Conservation (phyloP, 2,113 vertebrate genomes). For the Tyto alba region DNA sequence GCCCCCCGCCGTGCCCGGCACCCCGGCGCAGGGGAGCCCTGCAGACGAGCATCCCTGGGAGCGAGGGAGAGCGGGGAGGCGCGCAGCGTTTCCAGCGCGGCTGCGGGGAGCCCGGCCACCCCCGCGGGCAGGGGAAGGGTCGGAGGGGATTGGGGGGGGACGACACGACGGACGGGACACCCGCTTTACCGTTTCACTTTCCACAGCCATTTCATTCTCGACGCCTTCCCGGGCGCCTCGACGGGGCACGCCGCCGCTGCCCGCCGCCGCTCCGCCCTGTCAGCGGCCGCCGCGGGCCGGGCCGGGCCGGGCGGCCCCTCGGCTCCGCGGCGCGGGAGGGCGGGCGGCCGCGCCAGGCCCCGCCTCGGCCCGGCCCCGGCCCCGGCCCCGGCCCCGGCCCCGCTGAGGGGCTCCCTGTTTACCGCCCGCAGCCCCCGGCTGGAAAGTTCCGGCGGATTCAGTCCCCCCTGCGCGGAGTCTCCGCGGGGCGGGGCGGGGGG, state of each 20-base stretch:
- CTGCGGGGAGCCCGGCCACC: neutral
- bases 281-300: neutral
- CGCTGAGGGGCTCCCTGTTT: neutral
- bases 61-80: neutral
- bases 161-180: neutral
- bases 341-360: neutral
- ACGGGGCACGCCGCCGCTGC: constrained; percentile 68
- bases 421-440: neutral
- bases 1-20: too few species aligned
- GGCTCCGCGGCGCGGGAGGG: neutral
- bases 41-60: neutral
- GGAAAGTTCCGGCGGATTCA: neutral
- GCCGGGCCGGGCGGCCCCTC: neutral
- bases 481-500: neutral
- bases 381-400: neutral
- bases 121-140: neutral
- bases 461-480: neutral
- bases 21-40: too few species aligned
- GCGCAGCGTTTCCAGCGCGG: neutral
- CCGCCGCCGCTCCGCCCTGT: neutral
- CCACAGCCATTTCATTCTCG: constrained; percentile 93
- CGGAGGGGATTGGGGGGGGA: too few species aligned
- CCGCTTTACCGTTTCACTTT: constrained; percentile 91
- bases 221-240: constrained; percentile 74
- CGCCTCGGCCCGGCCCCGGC: neutral